A percentile compares a stretch with the other conserved stretches of the same genome.
These are phyloP conservation scores for Megalops atlanticus DNA, from an alignment of 2,113 vertebrate species.

Conservation along the genomic window DNA sequence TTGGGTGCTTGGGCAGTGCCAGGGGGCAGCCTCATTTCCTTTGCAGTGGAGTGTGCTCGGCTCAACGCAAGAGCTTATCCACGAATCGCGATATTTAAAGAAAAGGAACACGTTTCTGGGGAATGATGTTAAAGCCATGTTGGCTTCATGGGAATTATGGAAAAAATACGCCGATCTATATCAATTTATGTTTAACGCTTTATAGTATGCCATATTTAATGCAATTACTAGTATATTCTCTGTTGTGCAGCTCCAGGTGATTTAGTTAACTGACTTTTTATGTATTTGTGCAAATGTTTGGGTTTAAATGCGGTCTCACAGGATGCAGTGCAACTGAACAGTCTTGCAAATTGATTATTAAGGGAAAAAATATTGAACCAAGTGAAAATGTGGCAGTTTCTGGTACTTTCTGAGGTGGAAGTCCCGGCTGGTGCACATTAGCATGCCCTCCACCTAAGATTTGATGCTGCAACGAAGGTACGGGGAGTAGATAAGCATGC, in stretches of 20 bases:
- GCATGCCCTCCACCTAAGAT: background rate
- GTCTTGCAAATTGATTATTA: background rate
- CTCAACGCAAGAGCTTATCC: background rate
- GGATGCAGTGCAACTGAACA: background rate
- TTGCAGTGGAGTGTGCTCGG: background rate
- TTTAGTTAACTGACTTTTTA: background rate
- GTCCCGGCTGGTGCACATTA: background rate
- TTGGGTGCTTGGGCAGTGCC: background rate
- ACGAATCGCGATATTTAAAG: too few relatives aligned
- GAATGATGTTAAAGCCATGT: background rate
- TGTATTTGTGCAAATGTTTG: too few relatives aligned
- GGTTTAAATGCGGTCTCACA: too few relatives aligned
- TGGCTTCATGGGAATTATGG: background rate
- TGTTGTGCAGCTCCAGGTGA: background rate
- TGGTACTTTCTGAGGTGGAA: background rate
- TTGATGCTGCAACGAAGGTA: background rate
- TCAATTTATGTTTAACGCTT: background rate
- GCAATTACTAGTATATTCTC: background rate
- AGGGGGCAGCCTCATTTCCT: background rate
- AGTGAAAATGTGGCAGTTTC: background rate
- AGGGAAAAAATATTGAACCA: background rate
- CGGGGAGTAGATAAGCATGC: background rate
- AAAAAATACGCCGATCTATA: background rate
- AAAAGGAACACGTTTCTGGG: too few relatives aligned
- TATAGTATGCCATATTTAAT: background rate